These are phyloP conservation scores for Maniola hyperantus DNA, from an alignment of 2,888 invertebrate species.

Conservation along the genomic window DNA sequence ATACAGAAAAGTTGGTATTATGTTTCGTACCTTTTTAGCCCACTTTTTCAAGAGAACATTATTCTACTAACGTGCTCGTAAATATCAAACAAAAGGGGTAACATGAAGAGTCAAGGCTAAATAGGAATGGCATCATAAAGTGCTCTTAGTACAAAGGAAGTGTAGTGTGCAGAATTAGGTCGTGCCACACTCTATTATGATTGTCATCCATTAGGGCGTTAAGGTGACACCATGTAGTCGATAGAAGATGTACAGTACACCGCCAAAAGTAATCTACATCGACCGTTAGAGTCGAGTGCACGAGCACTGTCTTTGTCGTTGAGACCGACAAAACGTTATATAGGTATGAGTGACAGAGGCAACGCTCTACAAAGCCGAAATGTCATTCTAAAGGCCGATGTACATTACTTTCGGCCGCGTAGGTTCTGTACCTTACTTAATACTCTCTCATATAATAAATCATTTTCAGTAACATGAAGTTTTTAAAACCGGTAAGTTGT, in stretches of 20 bases:
- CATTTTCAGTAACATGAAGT: not conserved
- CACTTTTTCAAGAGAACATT: not conserved
- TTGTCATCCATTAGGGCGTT: not conserved
- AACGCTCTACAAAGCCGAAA: too few relatives aligned
- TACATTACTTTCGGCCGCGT: too few relatives aligned
- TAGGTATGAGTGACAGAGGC: too few relatives aligned
- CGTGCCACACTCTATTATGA: not conserved
- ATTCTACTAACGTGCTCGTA: not conserved
- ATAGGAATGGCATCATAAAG: constrained; percentile 3
- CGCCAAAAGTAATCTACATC: too few relatives aligned
- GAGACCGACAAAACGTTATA: too few relatives aligned
- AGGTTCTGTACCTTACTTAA: too few relatives aligned
- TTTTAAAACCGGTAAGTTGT: not conserved
- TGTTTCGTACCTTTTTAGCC: not conserved
- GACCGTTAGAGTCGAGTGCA: too few relatives aligned
- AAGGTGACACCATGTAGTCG: not conserved
- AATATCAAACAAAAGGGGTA: not conserved
- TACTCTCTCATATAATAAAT: too few relatives aligned
- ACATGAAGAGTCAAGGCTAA: not conserved
- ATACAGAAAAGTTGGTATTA: too few relatives aligned
- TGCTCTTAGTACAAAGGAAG: not conserved
- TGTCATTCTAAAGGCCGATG: too few relatives aligned
- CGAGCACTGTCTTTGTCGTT: too few relatives aligned
- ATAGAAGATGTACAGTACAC: too few relatives aligned
- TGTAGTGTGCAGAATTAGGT: constrained; percentile 13